These are phyloP conservation scores for Haliclona indistincta DNA, from an alignment of 37 sponge, comb jelly and placozoan genomes.

Conservation along the genomic window DNA sequence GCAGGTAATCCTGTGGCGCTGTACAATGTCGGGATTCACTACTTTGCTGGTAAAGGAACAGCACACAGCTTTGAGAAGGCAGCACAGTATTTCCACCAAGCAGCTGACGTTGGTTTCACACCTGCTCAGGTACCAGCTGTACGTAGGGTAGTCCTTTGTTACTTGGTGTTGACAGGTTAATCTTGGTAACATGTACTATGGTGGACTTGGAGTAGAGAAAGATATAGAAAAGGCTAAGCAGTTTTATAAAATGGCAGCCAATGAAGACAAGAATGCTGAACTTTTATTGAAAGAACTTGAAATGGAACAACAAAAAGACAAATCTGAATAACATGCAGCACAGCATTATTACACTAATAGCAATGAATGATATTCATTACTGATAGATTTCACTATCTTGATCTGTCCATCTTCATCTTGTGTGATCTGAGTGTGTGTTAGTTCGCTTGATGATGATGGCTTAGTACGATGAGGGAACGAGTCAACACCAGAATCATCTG, in stretches of 20 bases:
- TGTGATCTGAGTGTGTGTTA: too few relatives aligned
- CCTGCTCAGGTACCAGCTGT: slow-evolving; percentile 72
- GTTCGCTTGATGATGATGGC: too few relatives aligned
- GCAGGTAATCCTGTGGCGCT: slow-evolving; percentile 64
- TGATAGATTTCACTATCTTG: too few relatives aligned
- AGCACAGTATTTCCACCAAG: slow-evolving; percentile 59
- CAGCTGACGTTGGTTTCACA: slow-evolving; percentile 68
- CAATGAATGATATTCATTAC: too few relatives aligned
- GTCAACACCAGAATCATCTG: too few relatives aligned
- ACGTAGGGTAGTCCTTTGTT: background rate
- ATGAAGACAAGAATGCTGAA: slow-evolving; percentile 72
- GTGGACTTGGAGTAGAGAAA: slow-evolving; percentile 79
- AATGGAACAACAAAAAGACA: slow-evolving; percentile 35
- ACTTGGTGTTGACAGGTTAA: slow-evolving; percentile 55
- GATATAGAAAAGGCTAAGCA: slow-evolving; percentile 76
- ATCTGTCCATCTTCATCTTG: too few relatives aligned
- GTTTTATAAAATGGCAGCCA: slow-evolving; percentile 66
- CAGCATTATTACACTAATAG: too few relatives aligned
- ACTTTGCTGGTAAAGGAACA: slow-evolving; percentile 84
- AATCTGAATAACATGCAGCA: background rate
- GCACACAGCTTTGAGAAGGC: slow-evolving; percentile 71
- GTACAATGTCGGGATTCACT: slow-evolving; percentile 78
- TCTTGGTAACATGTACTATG: slow-evolving; percentile 90
- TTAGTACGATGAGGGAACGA: too few relatives aligned
- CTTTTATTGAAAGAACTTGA: slow-evolving; percentile 61